These are phyloP conservation scores for Struthidea cinerea DNA, from an alignment of 2,113 vertebrate genomes.

Conservation along the genomic window DNA sequence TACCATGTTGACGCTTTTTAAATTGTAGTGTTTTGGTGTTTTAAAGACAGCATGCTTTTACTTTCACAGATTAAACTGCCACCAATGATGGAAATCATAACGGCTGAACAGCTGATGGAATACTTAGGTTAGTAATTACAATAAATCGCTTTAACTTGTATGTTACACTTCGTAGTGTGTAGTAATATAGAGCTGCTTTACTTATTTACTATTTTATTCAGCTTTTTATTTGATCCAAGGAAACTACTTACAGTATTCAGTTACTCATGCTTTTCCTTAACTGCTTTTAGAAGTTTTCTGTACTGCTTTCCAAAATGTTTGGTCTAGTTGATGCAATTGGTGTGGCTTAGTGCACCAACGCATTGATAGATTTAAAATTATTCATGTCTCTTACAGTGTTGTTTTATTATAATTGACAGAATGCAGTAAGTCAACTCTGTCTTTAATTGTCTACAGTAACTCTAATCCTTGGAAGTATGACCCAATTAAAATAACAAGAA, in stretches of 20 bases:
- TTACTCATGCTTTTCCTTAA: not conserved
- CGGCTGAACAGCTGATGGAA: conserved; percentile 97
- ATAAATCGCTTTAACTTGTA: not conserved
- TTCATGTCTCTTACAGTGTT: not conserved
- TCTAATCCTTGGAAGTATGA: not conserved
- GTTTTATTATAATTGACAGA: not conserved
- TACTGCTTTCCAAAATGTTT: not conserved
- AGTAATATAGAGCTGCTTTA: not conserved
- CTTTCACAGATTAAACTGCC: conserved; percentile 92
- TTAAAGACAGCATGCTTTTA: conserved; percentile 12
- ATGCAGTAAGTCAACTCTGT: not conserved
- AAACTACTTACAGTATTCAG: not conserved
- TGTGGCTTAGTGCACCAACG: not conserved
- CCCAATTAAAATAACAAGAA: not conserved
- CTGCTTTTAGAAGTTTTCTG: not conserved
- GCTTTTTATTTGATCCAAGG: not conserved
- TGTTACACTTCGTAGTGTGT: not conserved
- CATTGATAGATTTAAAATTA: not conserved
- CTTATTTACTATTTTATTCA: not conserved
- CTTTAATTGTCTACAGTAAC: not conserved
- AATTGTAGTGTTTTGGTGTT: not conserved
- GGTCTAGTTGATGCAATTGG: not conserved
- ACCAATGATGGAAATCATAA: conserved; percentile 99
- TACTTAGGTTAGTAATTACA: conserved; percentile 88
- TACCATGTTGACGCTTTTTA: not conserved